These are phyloP conservation scores for Oreochromis mossambicus DNA, from an alignment of 2,797 vertebrate species.

Conservation along the genomic window DNA sequence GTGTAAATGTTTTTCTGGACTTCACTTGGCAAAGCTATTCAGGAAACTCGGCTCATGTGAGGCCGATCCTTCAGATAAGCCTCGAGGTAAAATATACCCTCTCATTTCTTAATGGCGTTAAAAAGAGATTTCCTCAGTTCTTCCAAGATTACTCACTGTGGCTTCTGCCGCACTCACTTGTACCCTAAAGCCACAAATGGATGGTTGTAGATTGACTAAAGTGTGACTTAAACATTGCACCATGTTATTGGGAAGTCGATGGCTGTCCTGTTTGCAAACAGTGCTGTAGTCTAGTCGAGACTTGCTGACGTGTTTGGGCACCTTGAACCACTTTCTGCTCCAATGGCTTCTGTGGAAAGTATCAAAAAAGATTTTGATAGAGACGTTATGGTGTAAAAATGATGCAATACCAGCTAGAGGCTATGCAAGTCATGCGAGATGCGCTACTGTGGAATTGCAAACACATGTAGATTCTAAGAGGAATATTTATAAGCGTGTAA, in stretches of 20 bases:
- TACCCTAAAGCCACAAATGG: neutral
- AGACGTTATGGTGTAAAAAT: slow-evolving; percentile 37
- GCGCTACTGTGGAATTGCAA: slow-evolving; percentile 2
- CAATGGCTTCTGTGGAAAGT: slow-evolving; percentile 4
- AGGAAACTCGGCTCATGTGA: neutral
- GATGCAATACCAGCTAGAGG: slow-evolving; percentile 36
- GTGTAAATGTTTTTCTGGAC: neutral
- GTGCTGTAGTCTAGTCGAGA: neutral
- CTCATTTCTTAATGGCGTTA: neutral
- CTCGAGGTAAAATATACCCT: neutral
- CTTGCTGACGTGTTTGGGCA: slow-evolving; percentile 42
- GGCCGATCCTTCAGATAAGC: neutral
- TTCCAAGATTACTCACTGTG: neutral
- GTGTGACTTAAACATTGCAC: neutral
- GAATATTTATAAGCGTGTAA: slow-evolving; percentile 39
- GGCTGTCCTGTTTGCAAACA: neutral
- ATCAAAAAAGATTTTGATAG: slow-evolving; percentile 26
- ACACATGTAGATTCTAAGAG: slow-evolving; percentile 12
- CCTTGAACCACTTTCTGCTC: neutral
- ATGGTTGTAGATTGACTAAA: neutral
- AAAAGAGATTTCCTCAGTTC: neutral
- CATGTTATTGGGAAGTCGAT: accelerated
- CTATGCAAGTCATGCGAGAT: slow-evolving; percentile 27
- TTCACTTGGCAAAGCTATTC: neutral
- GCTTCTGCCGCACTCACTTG: neutral